Evolutionary conservation across 2,797 vertebrate genomes (phyloP).

Genomic region (Phaenicophaeus curvirostris): DNA sequence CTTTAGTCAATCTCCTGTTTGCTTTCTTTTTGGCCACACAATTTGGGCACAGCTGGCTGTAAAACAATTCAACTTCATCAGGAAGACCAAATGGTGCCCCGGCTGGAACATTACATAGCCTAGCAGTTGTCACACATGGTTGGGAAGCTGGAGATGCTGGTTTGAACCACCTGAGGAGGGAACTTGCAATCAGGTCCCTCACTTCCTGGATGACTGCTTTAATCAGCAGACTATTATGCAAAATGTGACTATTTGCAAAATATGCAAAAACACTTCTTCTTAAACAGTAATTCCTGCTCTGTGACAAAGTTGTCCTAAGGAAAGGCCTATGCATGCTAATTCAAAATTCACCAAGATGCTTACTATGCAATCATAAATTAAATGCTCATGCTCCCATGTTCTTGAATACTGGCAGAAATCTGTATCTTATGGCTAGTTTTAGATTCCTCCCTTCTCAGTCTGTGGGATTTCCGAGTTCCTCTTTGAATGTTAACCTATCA

Average conservation of each 20-base stretch:
- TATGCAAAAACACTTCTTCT: slow-evolving; percentile 31
- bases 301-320: slow-evolving; percentile 36
- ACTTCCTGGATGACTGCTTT: slow-evolving; percentile 8
- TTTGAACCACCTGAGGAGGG: not conserved
- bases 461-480: not conserved
- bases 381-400: not conserved
- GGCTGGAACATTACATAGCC: not conserved
- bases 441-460: not conserved
- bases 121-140: not conserved
- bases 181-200: not conserved
- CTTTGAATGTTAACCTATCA: not conserved
- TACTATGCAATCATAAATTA: not conserved
- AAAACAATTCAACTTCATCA: not conserved
- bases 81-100: not conserved
- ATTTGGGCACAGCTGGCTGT: not conserved
- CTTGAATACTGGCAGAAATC: not conserved
- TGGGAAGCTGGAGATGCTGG: not conserved
- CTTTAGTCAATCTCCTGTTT: not conserved
- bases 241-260: slow-evolving; percentile 42
- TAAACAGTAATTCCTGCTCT: slow-evolving; percentile 19
- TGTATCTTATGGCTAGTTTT: not conserved
- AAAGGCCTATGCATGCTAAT: not conserved
- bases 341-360: not conserved
- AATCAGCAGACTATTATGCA: slow-evolving; percentile 36
- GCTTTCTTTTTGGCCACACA: not conserved